Percentiles rank a stretch among this genome's conserved stretches.
Evolutionary conservation across 2,888 invertebrate genomes (phyloP).

Genomic region (Drosophila paucipuncta): DNA sequence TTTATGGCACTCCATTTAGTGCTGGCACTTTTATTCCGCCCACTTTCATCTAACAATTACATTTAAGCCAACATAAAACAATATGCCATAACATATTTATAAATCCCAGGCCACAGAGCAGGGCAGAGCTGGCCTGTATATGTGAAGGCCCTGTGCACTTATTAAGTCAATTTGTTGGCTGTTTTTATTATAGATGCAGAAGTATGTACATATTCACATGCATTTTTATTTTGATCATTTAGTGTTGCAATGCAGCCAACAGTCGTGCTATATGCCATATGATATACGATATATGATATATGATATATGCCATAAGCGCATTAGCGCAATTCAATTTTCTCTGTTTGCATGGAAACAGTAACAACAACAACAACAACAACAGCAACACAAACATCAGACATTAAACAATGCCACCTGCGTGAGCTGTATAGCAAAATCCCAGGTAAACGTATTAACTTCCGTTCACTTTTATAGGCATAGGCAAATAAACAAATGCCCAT

Average conservation of each 20-base stretch:
- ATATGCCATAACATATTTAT: constrained; percentile 48
- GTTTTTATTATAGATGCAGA: constrained; percentile 54
- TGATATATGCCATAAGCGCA: constrained; percentile 71
- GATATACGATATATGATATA: background rate
- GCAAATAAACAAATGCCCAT: constrained; percentile 34
- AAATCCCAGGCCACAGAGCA: constrained; percentile 43
- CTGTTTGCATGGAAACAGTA: constrained; percentile 35
- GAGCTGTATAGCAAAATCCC: constrained; percentile 44
- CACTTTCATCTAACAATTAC: constrained; percentile 43
- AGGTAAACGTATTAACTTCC: constrained; percentile 81
- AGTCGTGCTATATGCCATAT: constrained; percentile 19
- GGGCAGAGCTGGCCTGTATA: background rate
- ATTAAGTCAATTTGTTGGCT: constrained; percentile 75
- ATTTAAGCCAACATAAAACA: constrained; percentile 41
- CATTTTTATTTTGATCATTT: constrained; percentile 72
- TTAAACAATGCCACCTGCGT: constrained; percentile 69
- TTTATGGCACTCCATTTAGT: constrained; percentile 39
- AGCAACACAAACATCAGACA: constrained; percentile 27
- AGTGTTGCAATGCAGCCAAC: constrained; percentile 43
- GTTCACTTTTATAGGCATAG: constrained; percentile 71
- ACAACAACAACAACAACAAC: constrained; percentile 28
- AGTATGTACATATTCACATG: constrained; percentile 64
- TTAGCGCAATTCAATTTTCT: constrained; percentile 79
- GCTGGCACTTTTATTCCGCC: constrained; percentile 11
- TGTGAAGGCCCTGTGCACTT: constrained; percentile 47